Evolutionary conservation across 2,113 vertebrate species (phyloP).

Genomic region (Tragelaphus imberbis): DNA sequence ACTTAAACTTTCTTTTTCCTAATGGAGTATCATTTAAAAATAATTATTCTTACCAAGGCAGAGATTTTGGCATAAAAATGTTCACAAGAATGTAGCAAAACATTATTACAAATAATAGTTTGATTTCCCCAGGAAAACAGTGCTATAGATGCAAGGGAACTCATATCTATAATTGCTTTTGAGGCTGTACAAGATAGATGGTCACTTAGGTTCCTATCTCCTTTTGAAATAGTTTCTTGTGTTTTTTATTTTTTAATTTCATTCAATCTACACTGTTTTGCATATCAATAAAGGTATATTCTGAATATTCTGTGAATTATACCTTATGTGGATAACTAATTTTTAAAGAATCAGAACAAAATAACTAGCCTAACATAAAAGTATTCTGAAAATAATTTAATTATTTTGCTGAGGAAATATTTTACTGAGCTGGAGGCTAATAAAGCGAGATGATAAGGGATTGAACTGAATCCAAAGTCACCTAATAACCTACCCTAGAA

Average conservation of each 20-base stretch:
- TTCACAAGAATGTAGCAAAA: neutral
- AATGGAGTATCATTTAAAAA: neutral
- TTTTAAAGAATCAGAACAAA: conserved; percentile 31
- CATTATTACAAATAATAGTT: neutral
- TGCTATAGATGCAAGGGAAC: neutral
- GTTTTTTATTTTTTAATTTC: neutral
- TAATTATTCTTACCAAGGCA: neutral
- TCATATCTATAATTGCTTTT: neutral
- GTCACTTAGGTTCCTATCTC: neutral
- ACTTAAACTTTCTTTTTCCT: neutral
- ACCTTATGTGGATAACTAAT: neutral
- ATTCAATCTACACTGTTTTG: neutral
- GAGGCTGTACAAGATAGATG: neutral
- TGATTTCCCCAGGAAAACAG: neutral
- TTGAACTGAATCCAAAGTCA: neutral
- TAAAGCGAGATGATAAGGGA: neutral
- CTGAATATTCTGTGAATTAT: neutral
- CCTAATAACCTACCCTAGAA: neutral
- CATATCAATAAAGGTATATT: neutral
- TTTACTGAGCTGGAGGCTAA: neutral
- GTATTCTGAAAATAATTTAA: neutral
- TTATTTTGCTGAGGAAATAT: neutral
- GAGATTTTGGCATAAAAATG: neutral
- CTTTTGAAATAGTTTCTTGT: neutral
- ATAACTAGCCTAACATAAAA: neutral